Evolutionary conservation across 2,888 invertebrate species (phyloP).

Genomic region (Lycia hirtaria): DNA sequence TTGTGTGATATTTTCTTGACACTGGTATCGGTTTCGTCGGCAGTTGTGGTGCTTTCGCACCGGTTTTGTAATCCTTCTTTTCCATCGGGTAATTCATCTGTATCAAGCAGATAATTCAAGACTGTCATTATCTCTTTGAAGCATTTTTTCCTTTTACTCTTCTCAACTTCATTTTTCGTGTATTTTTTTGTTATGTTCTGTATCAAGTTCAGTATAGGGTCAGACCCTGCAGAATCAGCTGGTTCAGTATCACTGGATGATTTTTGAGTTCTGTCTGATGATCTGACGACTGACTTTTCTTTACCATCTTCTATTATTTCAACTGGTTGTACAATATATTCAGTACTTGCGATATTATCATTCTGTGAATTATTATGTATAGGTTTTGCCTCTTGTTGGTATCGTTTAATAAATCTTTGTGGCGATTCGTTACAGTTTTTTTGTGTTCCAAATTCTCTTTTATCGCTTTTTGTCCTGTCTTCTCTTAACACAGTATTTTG

Average conservation of each 20-base stretch:
- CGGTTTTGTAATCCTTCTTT: conserved; percentile 36
- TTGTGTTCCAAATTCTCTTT: too few relatives aligned
- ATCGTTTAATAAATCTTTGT: too few relatives aligned
- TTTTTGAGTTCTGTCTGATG: conserved; percentile 16
- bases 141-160: conserved; percentile 70
- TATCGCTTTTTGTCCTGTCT: too few relatives aligned
- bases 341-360: too few relatives aligned
- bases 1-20: conserved; percentile 20
- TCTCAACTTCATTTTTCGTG: conserved; percentile 67
- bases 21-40: conserved; percentile 13
- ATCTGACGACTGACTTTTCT: conserved; percentile 9
- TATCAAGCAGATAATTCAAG: conserved; percentile 74
- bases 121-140: conserved; percentile 74
- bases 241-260: conserved; percentile 27
- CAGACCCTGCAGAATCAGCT: conserved; percentile 41
- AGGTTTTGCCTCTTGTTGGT: too few relatives aligned
- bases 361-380: too few relatives aligned
- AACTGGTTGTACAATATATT: conserved; percentile 3
- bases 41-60: conserved; percentile 28
- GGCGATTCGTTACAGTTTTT: too few relatives aligned
- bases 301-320: conserved; percentile 13
- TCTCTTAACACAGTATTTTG: conserved; percentile 1
- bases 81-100: conserved; percentile 64
- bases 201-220: conserved; percentile 69
- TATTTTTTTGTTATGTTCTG: conserved; percentile 76